Conservation (phyloP, 2,888 invertebrate genomes). For the Aromia moschata region DNA sequence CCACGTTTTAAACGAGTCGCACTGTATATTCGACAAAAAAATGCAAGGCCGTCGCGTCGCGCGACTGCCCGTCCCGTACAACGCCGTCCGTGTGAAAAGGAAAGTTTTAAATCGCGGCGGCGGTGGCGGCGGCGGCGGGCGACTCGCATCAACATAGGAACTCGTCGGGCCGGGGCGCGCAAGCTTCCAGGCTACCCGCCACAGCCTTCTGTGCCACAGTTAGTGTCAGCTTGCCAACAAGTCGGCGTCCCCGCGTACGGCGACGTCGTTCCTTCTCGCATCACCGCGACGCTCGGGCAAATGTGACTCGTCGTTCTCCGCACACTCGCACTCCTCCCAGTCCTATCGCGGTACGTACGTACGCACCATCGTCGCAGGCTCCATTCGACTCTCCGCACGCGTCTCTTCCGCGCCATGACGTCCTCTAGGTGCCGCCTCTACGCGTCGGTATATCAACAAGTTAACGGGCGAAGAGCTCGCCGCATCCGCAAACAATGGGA, state of each 20-base stretch:
- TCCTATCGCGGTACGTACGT: neutral
- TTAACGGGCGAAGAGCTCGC: constrained; percentile 15
- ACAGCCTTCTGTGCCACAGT: constrained; percentile 52
- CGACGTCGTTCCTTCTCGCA: constrained; percentile 14
- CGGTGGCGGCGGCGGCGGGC: constrained; percentile 36
- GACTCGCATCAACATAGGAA: no score
- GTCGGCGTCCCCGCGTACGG: constrained; percentile 43
- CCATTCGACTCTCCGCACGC: constrained; percentile 1
- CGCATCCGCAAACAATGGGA: constrained; percentile 43
- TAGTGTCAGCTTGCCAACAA: constrained; percentile 54
- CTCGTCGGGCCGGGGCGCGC: constrained; percentile 43
- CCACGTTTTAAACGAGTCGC: no score
- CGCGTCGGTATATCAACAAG: constrained; percentile 37
- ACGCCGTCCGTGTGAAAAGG: constrained; percentile 30
- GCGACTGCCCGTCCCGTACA: constrained; percentile 24
- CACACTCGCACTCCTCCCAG: constrained; percentile 3
- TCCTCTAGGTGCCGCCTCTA: neutral
- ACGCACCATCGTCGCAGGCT: no score
- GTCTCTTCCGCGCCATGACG: constrained; percentile 17
- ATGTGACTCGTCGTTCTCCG: constrained; percentile 8
- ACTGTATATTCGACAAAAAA: constrained; percentile 32
- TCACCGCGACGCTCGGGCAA: constrained; percentile 18
- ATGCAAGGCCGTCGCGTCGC: constrained; percentile 14
- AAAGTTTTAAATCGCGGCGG: constrained; percentile 42
- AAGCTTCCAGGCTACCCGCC: constrained; percentile 44